Evolutionary conservation across 2,888 invertebrate species (phyloP).

Genomic region (Antheraea assamensis): DNA sequence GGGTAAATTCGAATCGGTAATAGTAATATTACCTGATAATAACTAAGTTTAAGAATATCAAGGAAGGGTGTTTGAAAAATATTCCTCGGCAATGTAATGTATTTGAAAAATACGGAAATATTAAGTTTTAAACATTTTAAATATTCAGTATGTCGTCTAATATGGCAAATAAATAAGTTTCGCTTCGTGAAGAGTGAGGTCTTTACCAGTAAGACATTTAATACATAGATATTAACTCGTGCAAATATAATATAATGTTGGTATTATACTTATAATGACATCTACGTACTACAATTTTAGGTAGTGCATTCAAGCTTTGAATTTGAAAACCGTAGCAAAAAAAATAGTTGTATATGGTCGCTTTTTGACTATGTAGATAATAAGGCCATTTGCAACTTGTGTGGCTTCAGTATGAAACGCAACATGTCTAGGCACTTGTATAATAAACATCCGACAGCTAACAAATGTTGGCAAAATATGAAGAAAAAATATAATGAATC

Average conservation of each 20-base stretch:
- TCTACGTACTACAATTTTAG: not conserved
- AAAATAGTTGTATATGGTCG: conserved; percentile 18
- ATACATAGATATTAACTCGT: no score
- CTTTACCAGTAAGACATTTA: not conserved
- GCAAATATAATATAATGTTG: not conserved
- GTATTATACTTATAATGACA: no score
- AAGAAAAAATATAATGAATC: not conserved
- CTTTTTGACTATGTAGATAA: conserved; percentile 10
- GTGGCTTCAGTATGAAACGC: conserved; percentile 15
- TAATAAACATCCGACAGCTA: conserved; percentile 11
- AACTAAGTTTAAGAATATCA: not conserved
- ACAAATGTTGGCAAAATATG: conserved; percentile 1
- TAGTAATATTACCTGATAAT: not conserved
- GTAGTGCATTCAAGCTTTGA: not conserved
- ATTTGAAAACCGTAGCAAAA: not conserved
- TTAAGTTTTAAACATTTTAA: not conserved
- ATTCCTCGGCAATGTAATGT: not conserved
- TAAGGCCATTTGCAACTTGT: conserved; percentile 16
- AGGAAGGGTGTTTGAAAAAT: not conserved
- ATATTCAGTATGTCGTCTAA: no score
- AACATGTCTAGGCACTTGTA: conserved; percentile 20
- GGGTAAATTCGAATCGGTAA: no score
- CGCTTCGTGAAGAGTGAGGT: not conserved
- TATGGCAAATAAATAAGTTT: not conserved
- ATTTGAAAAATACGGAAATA: not conserved